Evolutionary conservation across 2,113 vertebrate species (phyloP).

Genomic region (Psophia crepitans): DNA sequence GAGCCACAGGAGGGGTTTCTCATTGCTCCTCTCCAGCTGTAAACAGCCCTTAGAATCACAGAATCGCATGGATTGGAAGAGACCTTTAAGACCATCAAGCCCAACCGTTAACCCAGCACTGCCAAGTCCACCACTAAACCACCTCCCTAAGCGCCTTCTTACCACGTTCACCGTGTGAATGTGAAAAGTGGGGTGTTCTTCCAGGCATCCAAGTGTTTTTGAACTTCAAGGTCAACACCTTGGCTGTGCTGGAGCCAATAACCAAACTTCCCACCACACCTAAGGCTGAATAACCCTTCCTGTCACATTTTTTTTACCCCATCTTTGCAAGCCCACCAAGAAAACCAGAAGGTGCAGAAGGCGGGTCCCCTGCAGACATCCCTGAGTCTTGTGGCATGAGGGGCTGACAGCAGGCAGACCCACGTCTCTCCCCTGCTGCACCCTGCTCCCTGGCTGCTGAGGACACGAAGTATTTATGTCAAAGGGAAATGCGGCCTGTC

Average conservation of each 20-base stretch:
- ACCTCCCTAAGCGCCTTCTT: background rate
- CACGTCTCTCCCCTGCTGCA: background rate
- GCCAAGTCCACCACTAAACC: too few relatives aligned
- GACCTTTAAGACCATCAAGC: too few relatives aligned
- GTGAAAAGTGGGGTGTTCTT: background rate
- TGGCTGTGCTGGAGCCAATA: background rate
- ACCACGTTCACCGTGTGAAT: rapidly evolving
- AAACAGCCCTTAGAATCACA: background rate
- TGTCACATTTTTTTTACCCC: background rate
- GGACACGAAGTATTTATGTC: background rate
- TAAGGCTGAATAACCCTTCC: background rate
- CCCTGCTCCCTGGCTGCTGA: background rate
- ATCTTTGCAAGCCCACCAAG: background rate
- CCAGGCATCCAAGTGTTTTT: background rate
- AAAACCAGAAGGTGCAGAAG: background rate
- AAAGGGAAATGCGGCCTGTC: background rate
- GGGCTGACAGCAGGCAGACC: background rate
- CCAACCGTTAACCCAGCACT: too few relatives aligned
- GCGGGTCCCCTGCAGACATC: background rate
- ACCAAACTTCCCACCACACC: background rate
- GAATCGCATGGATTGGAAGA: too few relatives aligned
- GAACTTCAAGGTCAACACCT: background rate
- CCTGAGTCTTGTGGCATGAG: background rate
- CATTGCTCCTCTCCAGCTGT: background rate
- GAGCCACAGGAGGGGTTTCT: background rate